These are phyloP conservation scores for Caenorhabditis imperialis DNA, from an alignment of 2,888 invertebrate species.

Conservation along the genomic window DNA sequence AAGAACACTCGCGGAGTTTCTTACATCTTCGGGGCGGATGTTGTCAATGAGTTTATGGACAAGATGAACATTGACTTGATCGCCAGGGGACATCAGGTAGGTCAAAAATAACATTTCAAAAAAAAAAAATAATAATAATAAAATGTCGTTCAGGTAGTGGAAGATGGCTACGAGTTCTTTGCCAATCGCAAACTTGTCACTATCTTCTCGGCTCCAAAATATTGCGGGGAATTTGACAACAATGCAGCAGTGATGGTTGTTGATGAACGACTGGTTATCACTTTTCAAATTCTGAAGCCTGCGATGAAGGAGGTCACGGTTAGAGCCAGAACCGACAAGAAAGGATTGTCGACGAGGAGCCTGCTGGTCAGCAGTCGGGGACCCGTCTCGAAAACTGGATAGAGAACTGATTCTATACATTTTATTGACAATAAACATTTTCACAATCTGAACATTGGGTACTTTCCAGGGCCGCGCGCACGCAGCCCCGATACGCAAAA, in stretches of 20 bases:
- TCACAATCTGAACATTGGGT: no score
- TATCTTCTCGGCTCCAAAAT: conserved; percentile 61
- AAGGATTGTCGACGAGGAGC: conserved; percentile 13
- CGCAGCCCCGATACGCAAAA: conserved; percentile 77
- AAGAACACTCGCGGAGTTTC: conserved; percentile 63
- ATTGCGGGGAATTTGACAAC: conserved; percentile 68
- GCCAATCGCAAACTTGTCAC: conserved; percentile 54
- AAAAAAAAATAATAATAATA: no score
- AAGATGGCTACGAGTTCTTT: conserved; percentile 63
- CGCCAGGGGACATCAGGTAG: conserved; percentile 56
- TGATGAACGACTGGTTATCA: conserved; percentile 43
- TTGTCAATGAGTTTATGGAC: conserved; percentile 60
- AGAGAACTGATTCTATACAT: no score
- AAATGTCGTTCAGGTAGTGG: conserved; percentile 56
- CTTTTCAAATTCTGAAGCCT: conserved; percentile 52
- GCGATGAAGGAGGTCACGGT: conserved; percentile 22
- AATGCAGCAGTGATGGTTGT: conserved; percentile 63
- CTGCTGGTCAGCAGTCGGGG: conserved; percentile 27
- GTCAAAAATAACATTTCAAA: no score
- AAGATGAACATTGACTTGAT: conserved; percentile 67
- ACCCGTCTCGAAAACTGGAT: conserved; percentile 26
- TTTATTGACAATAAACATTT: no score
- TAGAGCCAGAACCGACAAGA: conserved; percentile 13
- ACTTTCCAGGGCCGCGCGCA: conserved; percentile 76
- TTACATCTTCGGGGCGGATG: conserved; percentile 63